These are phyloP conservation scores for Cottus gobio DNA, from an alignment of 2,113 vertebrate genomes.

Conservation along the genomic window DNA sequence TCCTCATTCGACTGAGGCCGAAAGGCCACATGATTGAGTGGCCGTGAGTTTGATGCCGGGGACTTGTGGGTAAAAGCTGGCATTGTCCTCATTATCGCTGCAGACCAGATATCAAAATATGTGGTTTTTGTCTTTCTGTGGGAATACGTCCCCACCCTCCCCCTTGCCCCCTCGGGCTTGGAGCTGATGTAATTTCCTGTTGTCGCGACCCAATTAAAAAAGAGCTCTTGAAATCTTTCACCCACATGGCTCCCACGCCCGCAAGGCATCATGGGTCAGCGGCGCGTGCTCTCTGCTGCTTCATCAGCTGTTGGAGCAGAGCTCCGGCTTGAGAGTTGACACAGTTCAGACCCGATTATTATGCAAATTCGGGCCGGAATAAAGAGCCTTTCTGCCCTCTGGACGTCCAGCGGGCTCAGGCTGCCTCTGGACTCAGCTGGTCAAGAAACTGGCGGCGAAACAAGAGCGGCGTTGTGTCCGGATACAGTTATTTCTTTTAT, in stretches of 20 bases:
- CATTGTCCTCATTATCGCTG: slow-evolving; percentile 60
- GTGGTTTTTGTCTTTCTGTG: neutral
- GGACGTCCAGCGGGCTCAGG: slow-evolving; percentile 52
- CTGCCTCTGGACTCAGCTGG: slow-evolving; percentile 56
- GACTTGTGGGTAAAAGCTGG: slow-evolving; percentile 50
- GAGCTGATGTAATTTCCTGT: slow-evolving; percentile 71
- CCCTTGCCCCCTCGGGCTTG: slow-evolving; percentile 7
- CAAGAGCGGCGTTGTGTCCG: slow-evolving; percentile 46
- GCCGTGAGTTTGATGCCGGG: slow-evolving; percentile 42
- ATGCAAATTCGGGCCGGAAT: slow-evolving; percentile 72
- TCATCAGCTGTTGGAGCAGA: slow-evolving; percentile 63
- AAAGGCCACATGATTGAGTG: slow-evolving; percentile 43
- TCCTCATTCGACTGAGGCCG: slow-evolving; percentile 16
- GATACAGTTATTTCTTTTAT: slow-evolving; percentile 34
- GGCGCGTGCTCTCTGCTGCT: slow-evolving; percentile 53
- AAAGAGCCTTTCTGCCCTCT: slow-evolving; percentile 68
- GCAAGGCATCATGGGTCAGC: slow-evolving; percentile 75
- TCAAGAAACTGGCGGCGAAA: slow-evolving; percentile 34
- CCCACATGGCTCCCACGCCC: slow-evolving; percentile 65
- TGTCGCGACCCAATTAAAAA: slow-evolving; percentile 64
- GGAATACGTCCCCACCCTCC: neutral
- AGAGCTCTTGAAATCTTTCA: slow-evolving; percentile 41
- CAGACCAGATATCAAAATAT: slow-evolving; percentile 34
- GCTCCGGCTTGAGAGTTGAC: slow-evolving; percentile 57
- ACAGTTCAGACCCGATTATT: slow-evolving; percentile 75